Conservation (phyloP, 2,888 invertebrate species). For the Tribolium freemani region DNA sequence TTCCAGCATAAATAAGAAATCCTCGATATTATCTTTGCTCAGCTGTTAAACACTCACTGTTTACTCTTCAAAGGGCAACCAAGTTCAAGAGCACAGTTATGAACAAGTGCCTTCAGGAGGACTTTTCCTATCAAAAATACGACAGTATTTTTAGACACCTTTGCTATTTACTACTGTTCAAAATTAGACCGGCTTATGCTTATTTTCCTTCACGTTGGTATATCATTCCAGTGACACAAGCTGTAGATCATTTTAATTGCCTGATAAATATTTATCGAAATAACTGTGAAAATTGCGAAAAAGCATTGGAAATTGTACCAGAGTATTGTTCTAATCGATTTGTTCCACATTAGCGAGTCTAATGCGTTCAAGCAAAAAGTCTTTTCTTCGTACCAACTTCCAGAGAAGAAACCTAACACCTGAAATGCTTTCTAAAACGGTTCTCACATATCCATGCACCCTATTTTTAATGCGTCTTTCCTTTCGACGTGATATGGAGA, state of each 20-base stretch:
- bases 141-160: not conserved
- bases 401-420: slow-evolving; percentile 23
- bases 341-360: slow-evolving; percentile 15
- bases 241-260: not conserved
- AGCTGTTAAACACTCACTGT: slow-evolving; percentile 41
- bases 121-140: not conserved
- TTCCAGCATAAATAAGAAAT: slow-evolving; percentile 27
- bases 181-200: slow-evolving; percentile 9
- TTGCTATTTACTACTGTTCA: not conserved
- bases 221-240: not conserved
- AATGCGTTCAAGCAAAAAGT: slow-evolving; percentile 14
- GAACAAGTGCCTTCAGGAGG: slow-evolving; percentile 25
- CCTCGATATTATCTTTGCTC: slow-evolving; percentile 38
- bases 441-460: slow-evolving; percentile 29
- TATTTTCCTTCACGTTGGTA: not conserved
- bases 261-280: not conserved
- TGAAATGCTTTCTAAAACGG: slow-evolving; percentile 35
- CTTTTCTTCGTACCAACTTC: slow-evolving; percentile 16
- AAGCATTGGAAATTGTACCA: slow-evolving; percentile 1
- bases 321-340: slow-evolving; percentile 10
- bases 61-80: slow-evolving; percentile 36
- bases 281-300: not conserved
- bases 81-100: slow-evolving; percentile 39
- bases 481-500: slow-evolving; percentile 35
- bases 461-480: slow-evolving; percentile 34